Conservation (phyloP, 2,797 vertebrate genomes). For the Buphagus erythrorhynchus region DNA sequence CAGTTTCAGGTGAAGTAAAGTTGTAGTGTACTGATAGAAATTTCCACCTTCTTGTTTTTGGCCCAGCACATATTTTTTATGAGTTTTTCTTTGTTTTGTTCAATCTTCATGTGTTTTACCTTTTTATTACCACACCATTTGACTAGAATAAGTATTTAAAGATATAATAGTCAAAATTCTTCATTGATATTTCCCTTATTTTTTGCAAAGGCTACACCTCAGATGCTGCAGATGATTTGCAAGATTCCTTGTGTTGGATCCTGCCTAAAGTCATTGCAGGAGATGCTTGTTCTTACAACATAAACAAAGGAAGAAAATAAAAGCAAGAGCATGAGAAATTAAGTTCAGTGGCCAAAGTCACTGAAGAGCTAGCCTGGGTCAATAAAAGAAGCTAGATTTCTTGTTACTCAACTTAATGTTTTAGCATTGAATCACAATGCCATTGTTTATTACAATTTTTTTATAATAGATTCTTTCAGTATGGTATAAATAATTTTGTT, state of each 20-base stretch:
- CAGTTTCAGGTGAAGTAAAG: neutral
- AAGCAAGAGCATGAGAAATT: neutral
- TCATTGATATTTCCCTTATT: neutral
- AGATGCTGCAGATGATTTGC: neutral
- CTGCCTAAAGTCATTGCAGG: neutral
- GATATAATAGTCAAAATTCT: neutral
- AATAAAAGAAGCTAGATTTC: neutral
- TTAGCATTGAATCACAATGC: neutral
- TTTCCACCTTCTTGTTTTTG: neutral
- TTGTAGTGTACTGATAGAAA: neutral
- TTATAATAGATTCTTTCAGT: neutral
- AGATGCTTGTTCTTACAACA: neutral
- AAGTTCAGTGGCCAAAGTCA: neutral
- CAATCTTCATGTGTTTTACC: neutral
- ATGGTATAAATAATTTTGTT: neutral
- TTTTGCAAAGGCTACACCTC: neutral
- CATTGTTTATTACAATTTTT: neutral
- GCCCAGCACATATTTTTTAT: fast-evolving
- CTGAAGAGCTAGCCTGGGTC: neutral
- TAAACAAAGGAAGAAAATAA: neutral
- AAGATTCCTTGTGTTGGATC: neutral
- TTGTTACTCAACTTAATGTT: neutral
- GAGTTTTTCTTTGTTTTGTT: neutral
- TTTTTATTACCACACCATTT: neutral
- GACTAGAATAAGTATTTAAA: neutral